Base-by-base conservation (phyloP, 2,797 vertebrate species). In the Paedocypris micromegethes region DNA sequence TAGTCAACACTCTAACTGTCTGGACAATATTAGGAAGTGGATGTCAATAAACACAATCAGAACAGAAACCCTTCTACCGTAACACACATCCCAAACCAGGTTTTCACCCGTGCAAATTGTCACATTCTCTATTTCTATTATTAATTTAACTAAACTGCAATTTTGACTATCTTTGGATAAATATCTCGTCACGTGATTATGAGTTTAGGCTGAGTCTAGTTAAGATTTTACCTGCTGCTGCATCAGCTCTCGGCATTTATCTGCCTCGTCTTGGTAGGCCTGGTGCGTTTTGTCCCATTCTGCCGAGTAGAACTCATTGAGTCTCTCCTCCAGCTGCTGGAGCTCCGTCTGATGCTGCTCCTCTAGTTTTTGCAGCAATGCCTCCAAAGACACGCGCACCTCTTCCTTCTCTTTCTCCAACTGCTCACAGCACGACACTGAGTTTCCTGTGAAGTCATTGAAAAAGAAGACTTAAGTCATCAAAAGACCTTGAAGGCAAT, bases 211-310 rank as follows among this genome's bases (percentile, higher is more conserved):
- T 23, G 4, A 44, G 47, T n/a, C 9, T 3, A 50, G 53, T 40
- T 70, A 6, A 63, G 40, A 55, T 9, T 85, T 61, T 52, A 96
- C 95, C 94, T 97, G 93, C 68, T 94, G 90, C 48, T 95, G 92
- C 83, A 95, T 87, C 2, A 95, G 84, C 0, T 78, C 73, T 68
- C 92, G 91, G 52, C 88, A 95, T 66, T 90, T 92, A 67, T 96
- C 92, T 0, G 93, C 93, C 84, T 98, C 93, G 64, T 93, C 90
- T 54, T 96, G 91, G 75, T 95, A 97, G 58, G 88, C 90, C 74
- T 86, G 89, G 81, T 94, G 94, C 40, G 94, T 89, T 78, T 93
- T 95, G 77, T 96, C 92, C 82, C 92, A 97, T 80, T 98, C 93
- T 2, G 85, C 86, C 0, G 92, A 92, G 82, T 96, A 97, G 61